phyloP scores from a whole-genome alignment of 2,888 invertebrate genomes.

The Aporophyla nigra region DNA sequence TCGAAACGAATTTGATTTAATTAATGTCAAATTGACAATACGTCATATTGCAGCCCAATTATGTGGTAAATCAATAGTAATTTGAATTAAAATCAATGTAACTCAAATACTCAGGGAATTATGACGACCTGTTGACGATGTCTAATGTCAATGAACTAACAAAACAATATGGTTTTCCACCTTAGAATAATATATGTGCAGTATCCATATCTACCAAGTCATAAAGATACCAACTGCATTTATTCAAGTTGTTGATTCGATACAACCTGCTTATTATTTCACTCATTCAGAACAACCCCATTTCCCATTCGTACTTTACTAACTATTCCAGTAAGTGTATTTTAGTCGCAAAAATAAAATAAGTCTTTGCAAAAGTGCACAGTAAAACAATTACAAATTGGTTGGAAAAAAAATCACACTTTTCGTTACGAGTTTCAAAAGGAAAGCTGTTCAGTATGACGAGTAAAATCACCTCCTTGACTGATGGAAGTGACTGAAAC shows the following conservation, averaged over 20 bases:
- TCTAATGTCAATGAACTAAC: slow-evolving; percentile 1
- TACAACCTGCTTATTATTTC: too few relatives aligned
- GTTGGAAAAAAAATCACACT: too few relatives aligned
- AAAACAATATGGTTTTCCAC: not conserved
- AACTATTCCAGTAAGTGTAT: too few relatives aligned
- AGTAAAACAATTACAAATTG: too few relatives aligned
- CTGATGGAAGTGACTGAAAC: not conserved
- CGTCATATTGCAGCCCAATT: not conserved
- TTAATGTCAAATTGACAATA: not conserved
- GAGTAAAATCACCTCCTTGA: not conserved
- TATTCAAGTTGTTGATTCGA: too few relatives aligned
- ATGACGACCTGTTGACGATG: not conserved
- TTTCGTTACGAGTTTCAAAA: not conserved
- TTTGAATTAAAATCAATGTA: not conserved
- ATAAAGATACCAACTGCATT: too few relatives aligned
- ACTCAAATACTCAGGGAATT: not conserved
- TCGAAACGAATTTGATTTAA: not conserved
- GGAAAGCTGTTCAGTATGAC: not conserved
- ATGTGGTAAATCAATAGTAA: not conserved
- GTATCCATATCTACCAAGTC: too few relatives aligned
- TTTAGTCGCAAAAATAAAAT: too few relatives aligned
- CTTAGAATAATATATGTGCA: not conserved
- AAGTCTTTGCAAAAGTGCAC: too few relatives aligned
- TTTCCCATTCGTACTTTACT: too few relatives aligned
- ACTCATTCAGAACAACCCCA: too few relatives aligned